A percentile compares a stretch with the other conserved stretches of the same genome.
Conservation (phyloP, 2,888 invertebrate species). For the Thymelicus acteon region DNA sequence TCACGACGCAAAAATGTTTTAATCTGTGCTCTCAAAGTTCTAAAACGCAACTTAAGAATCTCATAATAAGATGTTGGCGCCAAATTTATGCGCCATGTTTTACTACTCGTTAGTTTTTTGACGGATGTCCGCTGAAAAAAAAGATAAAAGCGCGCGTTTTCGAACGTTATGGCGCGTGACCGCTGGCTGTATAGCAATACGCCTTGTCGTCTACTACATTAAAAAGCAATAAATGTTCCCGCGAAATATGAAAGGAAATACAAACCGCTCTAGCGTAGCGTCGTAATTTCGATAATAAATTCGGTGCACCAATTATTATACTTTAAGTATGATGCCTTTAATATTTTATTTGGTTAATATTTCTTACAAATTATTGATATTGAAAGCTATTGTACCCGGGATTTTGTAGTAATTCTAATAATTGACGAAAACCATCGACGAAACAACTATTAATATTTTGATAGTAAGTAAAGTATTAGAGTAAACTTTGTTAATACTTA, state of each 20-base stretch:
- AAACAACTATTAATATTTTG: too few relatives aligned
- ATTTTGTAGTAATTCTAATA: too few relatives aligned
- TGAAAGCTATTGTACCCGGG: too few relatives aligned
- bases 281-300: conserved; percentile 18
- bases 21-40: conserved; percentile 40
- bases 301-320: too few relatives aligned
- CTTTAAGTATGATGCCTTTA: too few relatives aligned
- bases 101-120: conserved; percentile 55
- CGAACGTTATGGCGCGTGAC: conserved; percentile 65
- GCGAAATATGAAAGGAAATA: conserved; percentile 53
- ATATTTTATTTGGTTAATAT: too few relatives aligned
- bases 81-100: conserved; percentile 50
- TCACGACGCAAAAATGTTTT: conserved; percentile 35
- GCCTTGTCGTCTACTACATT: conserved; percentile 70
- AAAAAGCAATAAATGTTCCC: conserved; percentile 70
- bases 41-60: conserved; percentile 35
- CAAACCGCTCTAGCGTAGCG: neutral
- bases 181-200: conserved; percentile 57
- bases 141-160: conserved; percentile 65
- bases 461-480: too few relatives aligned
- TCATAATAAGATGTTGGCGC: conserved; percentile 52
- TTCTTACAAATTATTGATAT: too few relatives aligned
- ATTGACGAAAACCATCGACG: too few relatives aligned
- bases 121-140: conserved; percentile 61
- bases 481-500: too few relatives aligned